A percentile compares a stretch with the other conserved stretches of the same genome.
These are phyloP conservation scores for Chelonia mydas DNA, from an alignment of 2,797 vertebrate species.

Conservation along the genomic window DNA sequence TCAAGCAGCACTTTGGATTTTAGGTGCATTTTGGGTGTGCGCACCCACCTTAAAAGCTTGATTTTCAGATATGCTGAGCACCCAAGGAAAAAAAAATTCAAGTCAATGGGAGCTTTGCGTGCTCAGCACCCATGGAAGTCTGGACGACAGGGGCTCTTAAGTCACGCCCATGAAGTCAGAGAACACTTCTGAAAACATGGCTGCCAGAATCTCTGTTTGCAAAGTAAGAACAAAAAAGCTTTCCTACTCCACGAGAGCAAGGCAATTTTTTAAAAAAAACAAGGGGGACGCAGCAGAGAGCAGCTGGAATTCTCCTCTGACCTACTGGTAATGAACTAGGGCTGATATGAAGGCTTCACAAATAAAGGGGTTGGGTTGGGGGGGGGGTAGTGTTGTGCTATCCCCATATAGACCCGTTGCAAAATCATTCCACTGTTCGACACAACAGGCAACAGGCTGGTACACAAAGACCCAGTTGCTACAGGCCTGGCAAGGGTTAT, in stretches of 20 bases:
- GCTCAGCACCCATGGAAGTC: background rate
- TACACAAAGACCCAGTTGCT: too few species aligned
- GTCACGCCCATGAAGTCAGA: background rate
- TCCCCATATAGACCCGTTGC: background rate
- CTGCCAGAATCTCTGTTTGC: background rate
- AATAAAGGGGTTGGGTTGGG: background rate
- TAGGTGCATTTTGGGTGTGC: background rate
- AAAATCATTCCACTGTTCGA: background rate
- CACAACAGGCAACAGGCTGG: background rate
- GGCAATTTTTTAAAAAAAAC: background rate
- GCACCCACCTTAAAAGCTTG: background rate
- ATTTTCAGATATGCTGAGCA: background rate
- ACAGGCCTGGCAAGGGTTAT: too few species aligned
- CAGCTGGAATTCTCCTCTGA: background rate
- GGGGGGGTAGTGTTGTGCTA: background rate
- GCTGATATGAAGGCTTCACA: background rate
- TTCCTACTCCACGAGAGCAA: background rate
- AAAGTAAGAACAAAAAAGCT: background rate
- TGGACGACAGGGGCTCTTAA: background rate
- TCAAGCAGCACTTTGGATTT: background rate
- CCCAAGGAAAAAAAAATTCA: background rate
- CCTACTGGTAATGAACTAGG: background rate
- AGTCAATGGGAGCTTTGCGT: background rate
- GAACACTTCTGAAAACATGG: background rate
- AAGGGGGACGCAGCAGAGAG: background rate